Percentiles rank a stretch among this genome's conserved stretches.
phyloP scores from a whole-genome alignment of 2,113 vertebrate genomes.

The Eupsittula cactorum region DNA sequence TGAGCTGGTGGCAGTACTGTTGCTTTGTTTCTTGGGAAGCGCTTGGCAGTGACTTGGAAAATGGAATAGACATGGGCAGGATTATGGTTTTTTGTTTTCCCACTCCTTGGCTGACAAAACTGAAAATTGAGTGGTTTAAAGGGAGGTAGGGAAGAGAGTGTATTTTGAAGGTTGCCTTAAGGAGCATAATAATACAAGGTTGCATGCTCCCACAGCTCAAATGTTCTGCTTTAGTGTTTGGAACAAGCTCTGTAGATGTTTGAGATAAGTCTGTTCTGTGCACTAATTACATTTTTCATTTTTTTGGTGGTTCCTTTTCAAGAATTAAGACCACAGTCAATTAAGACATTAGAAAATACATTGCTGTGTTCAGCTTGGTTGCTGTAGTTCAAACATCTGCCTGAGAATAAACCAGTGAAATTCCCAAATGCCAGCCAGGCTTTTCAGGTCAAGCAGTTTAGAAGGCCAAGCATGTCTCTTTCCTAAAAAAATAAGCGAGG shows the following conservation, averaged over 20 bases:
- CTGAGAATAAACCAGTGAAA: not conserved
- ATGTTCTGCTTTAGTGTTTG: not conserved
- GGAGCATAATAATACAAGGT: not conserved
- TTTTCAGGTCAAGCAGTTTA: not conserved
- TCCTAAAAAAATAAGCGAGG: not conserved
- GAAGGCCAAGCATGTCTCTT: not conserved
- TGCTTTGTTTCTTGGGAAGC: not conserved
- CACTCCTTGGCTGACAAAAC: not conserved
- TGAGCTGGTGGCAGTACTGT: not conserved
- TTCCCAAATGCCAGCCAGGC: not conserved
- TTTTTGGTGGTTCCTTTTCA: not conserved
- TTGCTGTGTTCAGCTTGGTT: not conserved
- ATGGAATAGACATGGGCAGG: not conserved
- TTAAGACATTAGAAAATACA: not conserved
- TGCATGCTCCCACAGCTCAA: not conserved
- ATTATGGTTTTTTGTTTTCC: not conserved
- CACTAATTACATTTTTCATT: not conserved
- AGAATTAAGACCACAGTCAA: not conserved
- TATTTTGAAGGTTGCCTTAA: not conserved
- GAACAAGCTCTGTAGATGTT: not conserved
- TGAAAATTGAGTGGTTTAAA: not conserved
- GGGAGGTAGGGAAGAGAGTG: too few relatives aligned
- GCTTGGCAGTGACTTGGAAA: not conserved
- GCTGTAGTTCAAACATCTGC: not conserved
- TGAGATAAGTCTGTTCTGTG: not conserved